phyloP scores from a whole-genome alignment of 2,113 vertebrate genomes.

The Origma solitaria region DNA sequence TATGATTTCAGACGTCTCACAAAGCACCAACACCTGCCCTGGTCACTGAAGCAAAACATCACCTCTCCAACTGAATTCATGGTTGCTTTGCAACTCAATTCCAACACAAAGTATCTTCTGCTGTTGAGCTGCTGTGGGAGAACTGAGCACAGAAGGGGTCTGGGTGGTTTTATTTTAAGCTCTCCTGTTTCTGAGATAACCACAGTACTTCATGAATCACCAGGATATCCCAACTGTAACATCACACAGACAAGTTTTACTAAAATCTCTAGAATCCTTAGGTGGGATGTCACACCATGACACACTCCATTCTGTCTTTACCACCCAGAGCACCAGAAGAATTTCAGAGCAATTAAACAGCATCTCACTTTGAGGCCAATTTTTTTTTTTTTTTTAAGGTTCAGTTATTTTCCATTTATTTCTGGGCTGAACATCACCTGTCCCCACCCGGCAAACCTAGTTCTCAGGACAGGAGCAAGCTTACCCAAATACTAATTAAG shows the following conservation, averaged over 20 bases:
- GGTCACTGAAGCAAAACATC: accelerated
- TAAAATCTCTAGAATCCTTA: not conserved
- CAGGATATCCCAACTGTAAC: conserved; percentile 17
- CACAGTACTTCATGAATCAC: not conserved
- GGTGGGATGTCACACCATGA: not conserved
- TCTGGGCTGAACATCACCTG: not conserved
- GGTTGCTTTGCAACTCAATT: not conserved
- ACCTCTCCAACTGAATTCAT: not conserved
- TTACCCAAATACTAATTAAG: not conserved
- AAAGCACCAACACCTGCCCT: not conserved
- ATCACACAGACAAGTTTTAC: not conserved
- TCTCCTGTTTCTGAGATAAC: not conserved
- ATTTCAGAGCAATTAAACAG: conserved; percentile 15
- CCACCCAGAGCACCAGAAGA: not conserved
- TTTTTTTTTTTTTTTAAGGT: not conserved
- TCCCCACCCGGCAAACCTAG: not conserved
- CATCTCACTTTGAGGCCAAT: not conserved
- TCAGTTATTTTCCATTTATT: conserved; percentile 12
- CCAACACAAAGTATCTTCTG: not conserved
- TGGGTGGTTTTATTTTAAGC: conserved; percentile 24
- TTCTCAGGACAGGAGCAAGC: not conserved
- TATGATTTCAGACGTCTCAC: not conserved
- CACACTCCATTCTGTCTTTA: not conserved
- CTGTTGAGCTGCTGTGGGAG: not conserved
- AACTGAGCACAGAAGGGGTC: conserved; percentile 16